These are phyloP conservation scores for Lomographa bimaculata DNA, from an alignment of 2,888 invertebrate species.

Conservation along the genomic window DNA sequence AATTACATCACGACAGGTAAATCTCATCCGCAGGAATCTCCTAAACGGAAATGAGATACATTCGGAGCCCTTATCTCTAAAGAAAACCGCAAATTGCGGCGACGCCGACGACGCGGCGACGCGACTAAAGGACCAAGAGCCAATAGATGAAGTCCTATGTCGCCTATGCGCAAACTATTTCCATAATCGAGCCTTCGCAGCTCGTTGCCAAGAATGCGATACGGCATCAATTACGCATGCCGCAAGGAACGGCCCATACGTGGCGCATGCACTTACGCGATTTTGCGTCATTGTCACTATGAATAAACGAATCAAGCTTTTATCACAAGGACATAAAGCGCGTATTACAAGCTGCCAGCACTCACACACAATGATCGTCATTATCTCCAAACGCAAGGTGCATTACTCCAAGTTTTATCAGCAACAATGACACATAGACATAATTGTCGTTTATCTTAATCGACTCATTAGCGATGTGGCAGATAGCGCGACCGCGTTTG, in stretches of 20 bases:
- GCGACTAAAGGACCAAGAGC: conserved; percentile 9
- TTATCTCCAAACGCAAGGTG: conserved; percentile 37
- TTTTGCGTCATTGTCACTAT: conserved; percentile 42
- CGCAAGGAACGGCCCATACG: conserved; percentile 25
- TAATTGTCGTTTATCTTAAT: conserved; percentile 32
- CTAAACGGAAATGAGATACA: conserved; percentile 21
- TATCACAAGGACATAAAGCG: conserved; percentile 16
- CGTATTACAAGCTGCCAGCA: conserved; percentile 2
- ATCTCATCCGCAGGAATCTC: conserved; percentile 3
- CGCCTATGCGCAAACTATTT: conserved; percentile 20
- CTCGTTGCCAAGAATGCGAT: conserved; percentile 31
- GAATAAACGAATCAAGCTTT: conserved; percentile 15
- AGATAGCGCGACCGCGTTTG: conserved; percentile 18
- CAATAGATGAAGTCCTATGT: too few relatives aligned
- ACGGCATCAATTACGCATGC: conserved; percentile 30
- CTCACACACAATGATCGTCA: conserved; percentile 36
- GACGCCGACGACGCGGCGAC: conserved; percentile 3
- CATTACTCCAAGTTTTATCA: conserved; percentile 28
- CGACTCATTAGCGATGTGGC: conserved; percentile 26
- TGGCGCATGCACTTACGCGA: conserved; percentile 36
- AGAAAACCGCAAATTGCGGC: conserved; percentile 9
- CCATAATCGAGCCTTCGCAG: conserved; percentile 25
- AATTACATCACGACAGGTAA: conserved; percentile 5
- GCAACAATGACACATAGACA: conserved; percentile 30
- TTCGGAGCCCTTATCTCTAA: conserved; percentile 13